Percentiles rank a stretch among this genome's conserved stretches.
These are phyloP conservation scores for Aporophyla lueneburgensis DNA, from an alignment of 2,888 invertebrate genomes.

Conservation along the genomic window DNA sequence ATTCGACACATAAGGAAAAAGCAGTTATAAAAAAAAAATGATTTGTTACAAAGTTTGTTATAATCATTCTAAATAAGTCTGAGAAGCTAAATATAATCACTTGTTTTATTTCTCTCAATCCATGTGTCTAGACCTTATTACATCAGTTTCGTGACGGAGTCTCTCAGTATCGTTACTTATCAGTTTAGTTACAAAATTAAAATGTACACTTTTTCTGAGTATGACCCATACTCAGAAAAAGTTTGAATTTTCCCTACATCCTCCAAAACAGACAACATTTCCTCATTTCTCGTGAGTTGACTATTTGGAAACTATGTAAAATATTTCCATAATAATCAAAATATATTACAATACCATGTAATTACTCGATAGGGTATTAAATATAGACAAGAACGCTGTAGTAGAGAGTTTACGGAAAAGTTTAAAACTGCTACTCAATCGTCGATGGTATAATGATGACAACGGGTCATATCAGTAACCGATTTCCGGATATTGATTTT, in stretches of 20 bases:
- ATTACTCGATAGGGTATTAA: neutral
- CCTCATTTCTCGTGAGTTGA: neutral
- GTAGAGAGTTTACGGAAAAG: neutral
- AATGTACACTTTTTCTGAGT: too few relatives aligned
- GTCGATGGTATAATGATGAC: neutral
- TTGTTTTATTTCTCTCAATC: too few relatives aligned
- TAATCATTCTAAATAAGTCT: too few relatives aligned
- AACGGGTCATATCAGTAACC: neutral
- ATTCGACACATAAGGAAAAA: too few relatives aligned
- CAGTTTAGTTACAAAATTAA: too few relatives aligned
- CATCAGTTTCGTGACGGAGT: too few relatives aligned
- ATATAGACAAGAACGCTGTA: neutral
- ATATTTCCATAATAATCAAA: neutral
- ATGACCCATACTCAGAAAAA: too few relatives aligned
- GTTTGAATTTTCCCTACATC: neutral
- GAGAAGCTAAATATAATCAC: too few relatives aligned
- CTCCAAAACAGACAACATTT: neutral
- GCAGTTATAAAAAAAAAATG: too few relatives aligned
- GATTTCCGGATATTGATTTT: constrained; percentile 3
- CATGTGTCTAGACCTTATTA: too few relatives aligned
- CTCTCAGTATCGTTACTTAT: too few relatives aligned
- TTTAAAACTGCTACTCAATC: neutral
- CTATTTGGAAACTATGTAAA: neutral
- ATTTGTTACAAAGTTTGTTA: too few relatives aligned
- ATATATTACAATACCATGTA: neutral